These are phyloP conservation scores for Mizuhopecten yessoensis DNA, from an alignment of 1,140 invertebrate genomes.

Conservation along the genomic window DNA sequence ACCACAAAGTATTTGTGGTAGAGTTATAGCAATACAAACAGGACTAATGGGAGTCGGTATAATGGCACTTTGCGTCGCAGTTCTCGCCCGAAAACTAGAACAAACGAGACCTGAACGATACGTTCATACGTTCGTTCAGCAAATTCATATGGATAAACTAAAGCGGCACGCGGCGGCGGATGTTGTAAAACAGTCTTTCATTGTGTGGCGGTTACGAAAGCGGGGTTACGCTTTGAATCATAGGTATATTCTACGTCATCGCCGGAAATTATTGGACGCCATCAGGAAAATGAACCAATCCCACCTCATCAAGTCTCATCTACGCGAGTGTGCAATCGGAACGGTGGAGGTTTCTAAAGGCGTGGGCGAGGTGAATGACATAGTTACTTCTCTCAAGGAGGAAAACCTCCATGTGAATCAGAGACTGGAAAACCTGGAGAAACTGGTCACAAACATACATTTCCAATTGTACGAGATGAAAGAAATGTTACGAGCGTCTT, in stretches of 20 bases:
- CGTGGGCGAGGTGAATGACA: constrained; percentile 68
- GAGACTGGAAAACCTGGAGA: constrained; percentile 70
- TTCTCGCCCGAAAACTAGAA: constrained; percentile 81
- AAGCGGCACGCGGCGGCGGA: constrained; percentile 74
- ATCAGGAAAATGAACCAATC: constrained; percentile 73
- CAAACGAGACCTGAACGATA: constrained; percentile 81
- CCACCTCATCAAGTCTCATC: constrained; percentile 68
- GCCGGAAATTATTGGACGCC: constrained; percentile 71
- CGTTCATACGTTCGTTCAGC: constrained; percentile 78
- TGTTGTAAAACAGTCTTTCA: constrained; percentile 76
- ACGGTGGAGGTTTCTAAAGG: constrained; percentile 74
- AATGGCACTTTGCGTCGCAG: constrained; percentile 82
- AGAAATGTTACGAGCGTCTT: constrained; percentile 48
- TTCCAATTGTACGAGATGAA: constrained; percentile 67
- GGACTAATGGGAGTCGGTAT: constrained; percentile 81
- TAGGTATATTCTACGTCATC: constrained; percentile 66
- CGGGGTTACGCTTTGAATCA: constrained; percentile 58
- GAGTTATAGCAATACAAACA: constrained; percentile 78
- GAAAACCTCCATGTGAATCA: constrained; percentile 67
- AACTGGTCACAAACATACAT: constrained; percentile 67
- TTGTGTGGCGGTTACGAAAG: constrained; percentile 70
- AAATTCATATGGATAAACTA: constrained; percentile 75
- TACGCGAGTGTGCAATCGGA: constrained; percentile 70
- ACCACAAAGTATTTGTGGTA: constrained; percentile 80
- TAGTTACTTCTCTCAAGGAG: constrained; percentile 63